These are phyloP conservation scores for Okapia johnstoni DNA, from an alignment of 2,113 vertebrate genomes.

Conservation along the genomic window DNA sequence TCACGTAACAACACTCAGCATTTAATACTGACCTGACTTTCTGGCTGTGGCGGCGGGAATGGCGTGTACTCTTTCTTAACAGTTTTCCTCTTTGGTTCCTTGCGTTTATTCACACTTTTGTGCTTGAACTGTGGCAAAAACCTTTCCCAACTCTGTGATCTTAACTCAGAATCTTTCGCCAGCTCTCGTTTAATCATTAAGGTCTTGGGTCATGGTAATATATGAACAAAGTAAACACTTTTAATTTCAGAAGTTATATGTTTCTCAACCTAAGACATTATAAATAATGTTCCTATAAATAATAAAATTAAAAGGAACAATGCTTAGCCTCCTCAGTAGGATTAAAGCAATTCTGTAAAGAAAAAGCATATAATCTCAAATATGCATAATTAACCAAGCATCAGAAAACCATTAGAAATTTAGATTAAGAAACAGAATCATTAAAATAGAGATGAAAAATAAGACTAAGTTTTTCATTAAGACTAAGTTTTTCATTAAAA, in stretches of 20 bases:
- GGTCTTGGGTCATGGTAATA: slow-evolving; percentile 82
- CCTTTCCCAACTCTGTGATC: slow-evolving; percentile 92
- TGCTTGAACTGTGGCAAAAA: slow-evolving; percentile 95
- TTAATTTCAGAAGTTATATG: slow-evolving; percentile 12
- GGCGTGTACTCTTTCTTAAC: slow-evolving; percentile 95
- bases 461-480: slow-evolving; percentile 10
- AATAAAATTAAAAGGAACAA: background rate
- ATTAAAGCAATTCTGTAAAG: background rate
- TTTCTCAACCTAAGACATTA: slow-evolving; percentile 14
- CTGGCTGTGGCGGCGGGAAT: slow-evolving; percentile 93
- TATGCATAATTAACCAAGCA: background rate
- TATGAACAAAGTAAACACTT: slow-evolving; percentile 39
- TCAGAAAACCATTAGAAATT: background rate
- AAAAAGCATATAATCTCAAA: slow-evolving; percentile 20
- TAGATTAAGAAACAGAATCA: slow-evolving; percentile 1
- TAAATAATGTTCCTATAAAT: background rate
- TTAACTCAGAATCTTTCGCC: slow-evolving; percentile 91
- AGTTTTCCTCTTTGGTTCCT: slow-evolving; percentile 92
- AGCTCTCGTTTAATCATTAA: slow-evolving; percentile 98
- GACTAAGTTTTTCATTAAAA: slow-evolving; percentile 19
- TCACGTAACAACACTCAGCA: background rate
- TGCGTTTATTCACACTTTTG: slow-evolving; percentile 94
- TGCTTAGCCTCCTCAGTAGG: background rate
- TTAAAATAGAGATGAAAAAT: slow-evolving; percentile 6
- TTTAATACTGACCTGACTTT: slow-evolving; percentile 89